Evolutionary conservation across 2,888 invertebrate species (phyloP).

Genomic region (Cordilura impudica): DNA sequence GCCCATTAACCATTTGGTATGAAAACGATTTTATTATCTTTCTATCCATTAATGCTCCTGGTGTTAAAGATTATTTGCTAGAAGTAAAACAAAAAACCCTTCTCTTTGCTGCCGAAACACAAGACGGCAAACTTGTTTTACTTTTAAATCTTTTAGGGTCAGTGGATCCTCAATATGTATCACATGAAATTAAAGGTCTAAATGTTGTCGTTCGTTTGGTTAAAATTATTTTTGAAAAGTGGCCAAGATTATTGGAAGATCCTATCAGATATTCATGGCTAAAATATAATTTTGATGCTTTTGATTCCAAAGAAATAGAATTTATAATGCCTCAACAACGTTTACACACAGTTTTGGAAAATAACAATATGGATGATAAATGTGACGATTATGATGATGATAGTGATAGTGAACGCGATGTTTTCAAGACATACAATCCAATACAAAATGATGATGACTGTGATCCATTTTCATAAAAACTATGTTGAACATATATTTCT

Average conservation of each 20-base stretch:
- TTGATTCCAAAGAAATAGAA: slow-evolving; percentile 63
- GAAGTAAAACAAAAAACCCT: slow-evolving; percentile 64
- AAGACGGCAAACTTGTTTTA: slow-evolving; percentile 63
- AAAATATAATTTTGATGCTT: slow-evolving; percentile 66
- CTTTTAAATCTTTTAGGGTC: slow-evolving; percentile 66
- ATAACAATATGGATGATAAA: slow-evolving; percentile 2
- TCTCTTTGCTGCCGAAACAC: slow-evolving; percentile 61
- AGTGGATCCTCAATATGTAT: slow-evolving; percentile 64
- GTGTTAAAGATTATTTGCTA: slow-evolving; percentile 67
- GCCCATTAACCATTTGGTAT: slow-evolving; percentile 69
- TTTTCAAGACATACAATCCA: slow-evolving; percentile 63
- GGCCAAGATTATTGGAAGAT: slow-evolving; percentile 67
- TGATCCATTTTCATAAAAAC: slow-evolving; percentile 59
- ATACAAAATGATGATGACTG: slow-evolving; percentile 62
- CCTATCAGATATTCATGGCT: slow-evolving; percentile 66
- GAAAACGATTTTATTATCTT: slow-evolving; percentile 69
- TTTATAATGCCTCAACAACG: slow-evolving; percentile 62
- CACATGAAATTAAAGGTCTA: slow-evolving; percentile 70
- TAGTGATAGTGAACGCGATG: slow-evolving; percentile 54
- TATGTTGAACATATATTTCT: background rate
- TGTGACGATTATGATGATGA: slow-evolving; percentile 43
- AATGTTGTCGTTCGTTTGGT: slow-evolving; percentile 69
- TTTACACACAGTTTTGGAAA: slow-evolving; percentile 53
- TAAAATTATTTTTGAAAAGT: slow-evolving; percentile 66
- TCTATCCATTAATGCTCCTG: slow-evolving; percentile 67